A percentile compares a stretch with the other conserved stretches of the same genome.
Evolutionary conservation across 2,888 invertebrate species (phyloP).

Genomic region (Eubasilissa splendida): DNA sequence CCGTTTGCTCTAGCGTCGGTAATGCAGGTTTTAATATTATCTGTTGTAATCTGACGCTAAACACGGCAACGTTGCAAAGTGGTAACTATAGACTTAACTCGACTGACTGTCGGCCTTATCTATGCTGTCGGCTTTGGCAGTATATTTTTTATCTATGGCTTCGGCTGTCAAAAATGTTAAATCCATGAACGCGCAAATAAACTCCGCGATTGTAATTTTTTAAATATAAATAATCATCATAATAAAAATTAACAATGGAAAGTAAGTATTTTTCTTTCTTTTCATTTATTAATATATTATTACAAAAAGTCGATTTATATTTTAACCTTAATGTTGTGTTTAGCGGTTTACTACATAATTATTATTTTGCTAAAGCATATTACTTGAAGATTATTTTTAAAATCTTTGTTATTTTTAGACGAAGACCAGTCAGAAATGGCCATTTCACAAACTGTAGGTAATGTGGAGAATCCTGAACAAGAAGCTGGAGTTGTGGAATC

Average conservation of each 20-base stretch:
- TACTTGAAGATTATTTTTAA: background rate
- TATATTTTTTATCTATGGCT: too few species aligned
- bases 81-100: too few species aligned
- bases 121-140: too few species aligned
- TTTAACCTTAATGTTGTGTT: background rate
- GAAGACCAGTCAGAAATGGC: conserved; percentile 6
- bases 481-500: conserved; percentile 6
- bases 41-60: background rate
- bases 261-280: background rate
- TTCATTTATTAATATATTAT: background rate
- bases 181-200: background rate
- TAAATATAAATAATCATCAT: background rate
- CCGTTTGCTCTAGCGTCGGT: background rate
- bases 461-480: background rate
- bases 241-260: background rate
- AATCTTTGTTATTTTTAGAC: conserved; percentile 1
- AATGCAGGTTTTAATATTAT: background rate
- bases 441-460: conserved; percentile 9
- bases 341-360: background rate
- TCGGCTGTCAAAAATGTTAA: background rate
- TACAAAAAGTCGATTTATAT: background rate
- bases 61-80: background rate
- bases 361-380: background rate
- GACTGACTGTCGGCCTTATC: too few species aligned
- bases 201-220: background rate